Base-by-base conservation (phyloP, 2,113 vertebrate species). In the Fregetta grallaria region DNA sequence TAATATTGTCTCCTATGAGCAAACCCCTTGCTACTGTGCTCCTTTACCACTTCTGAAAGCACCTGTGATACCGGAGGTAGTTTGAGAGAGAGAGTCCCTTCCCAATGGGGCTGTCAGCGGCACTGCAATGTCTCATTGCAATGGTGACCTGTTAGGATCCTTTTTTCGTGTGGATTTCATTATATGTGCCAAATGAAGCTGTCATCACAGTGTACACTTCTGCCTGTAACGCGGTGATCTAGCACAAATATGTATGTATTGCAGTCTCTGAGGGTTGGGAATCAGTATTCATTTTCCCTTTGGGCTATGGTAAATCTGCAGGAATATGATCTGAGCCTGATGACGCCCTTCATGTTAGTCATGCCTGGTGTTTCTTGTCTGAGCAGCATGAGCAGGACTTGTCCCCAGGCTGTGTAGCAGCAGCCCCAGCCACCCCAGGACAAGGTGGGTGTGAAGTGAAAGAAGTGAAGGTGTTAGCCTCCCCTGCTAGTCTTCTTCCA, bases 391-490 rank as follows among this genome's bases (percentile, higher is more conserved):
- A 86, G 17, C 9, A 81, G 58, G 27, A 47, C 6, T 38, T 62
- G 25, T 14, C 52, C 42, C 13, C 36, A 40, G 34, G 63, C 58
- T 76, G 13, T 8, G 13, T 4, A 42, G 15, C 53, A 59, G 45
- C 52, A 73, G 21, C 20, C 6, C 5, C 36, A 85, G 36, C 9
- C 20, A 18, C 18, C 11, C 13, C 55, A 77, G 26, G 29, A 21
- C 18, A 59, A n/a, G 8, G 17, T 0, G 0, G 6, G 6, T 6
- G 45, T 50, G 30, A 45, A 91, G 44, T 3, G 13, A 42, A 34
- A 30, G 30, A 65, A 40, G 16, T 6, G 38, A 70, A 71, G 22
- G 6, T 59, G 5, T n/a, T 42, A 30, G 5, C 13, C 29, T 53
- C 2, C 16, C 10, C 61, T 50, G 14, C 25, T 11, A 66, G 9